These are phyloP conservation scores for Scaptomyza montana DNA, from an alignment of 1,140 invertebrate species.

Conservation along the genomic window DNA sequence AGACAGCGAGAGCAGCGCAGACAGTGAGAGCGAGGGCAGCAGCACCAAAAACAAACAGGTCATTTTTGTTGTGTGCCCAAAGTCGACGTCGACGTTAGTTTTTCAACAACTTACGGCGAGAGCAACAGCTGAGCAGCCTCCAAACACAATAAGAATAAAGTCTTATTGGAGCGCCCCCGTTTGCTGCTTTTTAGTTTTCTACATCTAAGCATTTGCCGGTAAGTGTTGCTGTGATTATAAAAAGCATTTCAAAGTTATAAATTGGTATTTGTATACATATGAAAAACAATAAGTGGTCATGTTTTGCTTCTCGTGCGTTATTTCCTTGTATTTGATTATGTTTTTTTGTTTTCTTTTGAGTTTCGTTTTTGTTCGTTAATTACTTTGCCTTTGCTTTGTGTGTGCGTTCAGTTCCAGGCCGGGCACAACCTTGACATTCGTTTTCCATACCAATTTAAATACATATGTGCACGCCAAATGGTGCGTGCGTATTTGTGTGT, in stretches of 20 bases:
- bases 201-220: slow-evolving; percentile 30
- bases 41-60: slow-evolving; percentile 46
- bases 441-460: slow-evolving; percentile 33
- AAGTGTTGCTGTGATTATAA: slow-evolving; percentile 14
- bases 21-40: slow-evolving; percentile 21
- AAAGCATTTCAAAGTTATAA: not conserved
- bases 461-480: slow-evolving; percentile 35
- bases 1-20: slow-evolving; percentile 5
- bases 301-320: slow-evolving; percentile 13
- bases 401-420: slow-evolving; percentile 15
- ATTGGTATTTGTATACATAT: not conserved
- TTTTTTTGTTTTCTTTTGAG: slow-evolving; percentile 33
- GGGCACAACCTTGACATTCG: slow-evolving; percentile 51
- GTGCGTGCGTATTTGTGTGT: not conserved
- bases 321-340: slow-evolving; percentile 3
- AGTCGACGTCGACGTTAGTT: slow-evolving; percentile 4
- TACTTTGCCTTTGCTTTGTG: slow-evolving; percentile 1
- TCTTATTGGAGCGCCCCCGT: slow-evolving; percentile 22
- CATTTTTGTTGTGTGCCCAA: slow-evolving; percentile 19
- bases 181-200: slow-evolving; percentile 9
- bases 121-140: slow-evolving; percentile 43
- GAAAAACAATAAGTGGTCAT: slow-evolving; percentile 7
- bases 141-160: slow-evolving; percentile 12
- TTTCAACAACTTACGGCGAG: slow-evolving; percentile 3
- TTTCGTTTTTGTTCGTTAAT: slow-evolving; percentile 33